A percentile compares a stretch with the other conserved stretches of the same genome.
Evolutionary conservation across 35 echinoderm and acorn worm species (phyloP).

Genomic region (Strongylocentrotus purpuratus): DNA sequence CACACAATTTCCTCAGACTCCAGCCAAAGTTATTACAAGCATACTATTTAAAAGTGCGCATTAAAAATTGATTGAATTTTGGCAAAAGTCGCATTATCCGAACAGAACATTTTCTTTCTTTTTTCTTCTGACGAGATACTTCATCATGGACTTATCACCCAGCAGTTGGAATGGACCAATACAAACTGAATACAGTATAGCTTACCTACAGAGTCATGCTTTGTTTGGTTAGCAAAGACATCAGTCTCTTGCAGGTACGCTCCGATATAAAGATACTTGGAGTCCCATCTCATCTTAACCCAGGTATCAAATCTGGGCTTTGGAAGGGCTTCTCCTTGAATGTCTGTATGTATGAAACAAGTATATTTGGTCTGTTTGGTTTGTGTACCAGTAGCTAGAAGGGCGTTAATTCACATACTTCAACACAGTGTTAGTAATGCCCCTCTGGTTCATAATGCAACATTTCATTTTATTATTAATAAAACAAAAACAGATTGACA

Average conservation of each 20-base stretch:
- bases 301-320: constrained; percentile 67
- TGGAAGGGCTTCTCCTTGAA: constrained; percentile 67
- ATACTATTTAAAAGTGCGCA: too few relatives aligned
- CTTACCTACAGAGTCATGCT: constrained; percentile 85
- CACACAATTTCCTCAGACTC: too few relatives aligned
- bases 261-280: constrained; percentile 70
- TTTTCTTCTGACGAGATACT: too few relatives aligned
- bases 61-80: too few relatives aligned
- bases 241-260: constrained; percentile 73
- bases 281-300: constrained; percentile 79
- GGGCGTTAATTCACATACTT: background rate
- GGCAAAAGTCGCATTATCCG: too few relatives aligned
- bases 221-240: constrained; percentile 88
- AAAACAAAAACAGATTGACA: background rate
- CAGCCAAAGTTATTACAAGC: too few relatives aligned
- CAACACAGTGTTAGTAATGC: background rate
- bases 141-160: too few relatives aligned
- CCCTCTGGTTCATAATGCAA: too few relatives aligned
- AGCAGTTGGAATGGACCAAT: too few relatives aligned
- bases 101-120: too few relatives aligned
- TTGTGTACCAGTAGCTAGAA: background rate
- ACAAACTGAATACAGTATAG: background rate
- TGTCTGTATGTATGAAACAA: constrained; percentile 51
- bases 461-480: background rate
- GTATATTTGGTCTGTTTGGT: background rate